Conservation (phyloP, 1,140 invertebrate genomes). For the Sitobion miscanthi region DNA sequence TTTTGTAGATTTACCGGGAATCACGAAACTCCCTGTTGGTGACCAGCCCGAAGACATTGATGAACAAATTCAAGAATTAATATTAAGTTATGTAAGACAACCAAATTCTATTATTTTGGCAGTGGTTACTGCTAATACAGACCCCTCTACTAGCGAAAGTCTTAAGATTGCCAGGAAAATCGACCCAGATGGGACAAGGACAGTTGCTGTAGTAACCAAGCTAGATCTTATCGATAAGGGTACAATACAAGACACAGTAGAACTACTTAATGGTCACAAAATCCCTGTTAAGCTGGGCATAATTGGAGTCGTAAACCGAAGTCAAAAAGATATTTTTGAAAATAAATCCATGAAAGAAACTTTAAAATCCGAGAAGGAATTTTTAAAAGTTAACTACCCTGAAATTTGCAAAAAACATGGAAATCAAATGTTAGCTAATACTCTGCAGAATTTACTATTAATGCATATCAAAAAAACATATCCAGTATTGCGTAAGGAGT, state of each 20-base stretch:
- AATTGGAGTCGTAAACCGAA: conserved; percentile 33
- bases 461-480: conserved; percentile 74
- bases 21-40: conserved; percentile 94
- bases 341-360: conserved; percentile 70
- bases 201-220: conserved; percentile 78
- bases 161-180: conserved; percentile 94
- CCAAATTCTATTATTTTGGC: conserved; percentile 94
- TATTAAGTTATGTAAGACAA: conserved; percentile 89
- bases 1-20: conserved; percentile 91
- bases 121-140: conserved; percentile 95
- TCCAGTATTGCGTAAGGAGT: conserved; percentile 71
- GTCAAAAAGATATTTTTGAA: conserved; percentile 69
- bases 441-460: conserved; percentile 72
- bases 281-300: conserved; percentile 73
- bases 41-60: conserved; percentile 95
- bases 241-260: conserved; percentile 80
- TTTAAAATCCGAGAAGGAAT: conserved; percentile 71
- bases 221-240: conserved; percentile 80
- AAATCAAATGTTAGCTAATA: conserved; percentile 69
- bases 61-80: conserved; percentile 90
- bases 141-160: conserved; percentile 95
- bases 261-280: conserved; percentile 73
- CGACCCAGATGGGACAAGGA: conserved; percentile 85
- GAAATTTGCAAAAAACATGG: conserved; percentile 71
- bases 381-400: conserved; percentile 73